Evolutionary conservation across 2,888 invertebrate species (phyloP), one percentile per base, ranked within the genome.

Genomic region (Drosophila prolongata): DNA sequence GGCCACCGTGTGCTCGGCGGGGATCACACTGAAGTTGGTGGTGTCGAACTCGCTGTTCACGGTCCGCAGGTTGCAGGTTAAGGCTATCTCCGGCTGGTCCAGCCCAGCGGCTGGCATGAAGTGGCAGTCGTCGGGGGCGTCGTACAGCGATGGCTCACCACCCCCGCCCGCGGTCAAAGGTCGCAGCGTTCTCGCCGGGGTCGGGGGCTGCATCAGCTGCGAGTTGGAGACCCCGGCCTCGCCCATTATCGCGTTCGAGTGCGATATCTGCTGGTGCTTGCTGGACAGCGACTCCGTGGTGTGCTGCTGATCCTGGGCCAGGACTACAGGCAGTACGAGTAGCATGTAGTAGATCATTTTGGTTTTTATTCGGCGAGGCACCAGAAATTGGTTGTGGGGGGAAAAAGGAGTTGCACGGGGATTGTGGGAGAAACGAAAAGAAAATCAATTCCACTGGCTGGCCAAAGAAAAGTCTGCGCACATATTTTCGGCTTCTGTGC

Each of bases 21-120:
- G 96, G 73, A 97, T 96, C 58, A 96, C 96, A 93, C 96, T 96
- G 90, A 97, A 97, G 93, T 97, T 97, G 38, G 97, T 97, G 76
- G 96, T 96, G 92, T 96, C 97, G 91, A 95, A 96, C 91, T 96
- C 97, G 93, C 96, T 96, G 93, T 97, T 96, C 90, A 97, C 96
- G 55, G 97, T 95, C 83, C 97, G 94, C 88, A 97, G 94, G 92
- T 96, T 95, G 93, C 97, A 96, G 72, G 95, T 95, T 76, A 96
- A 94, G 16, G 95, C 95, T 74, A 96, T 96, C 93, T 97, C 96
- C 90, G 96, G 95, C 52, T 88, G 86, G 24, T 90, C 89, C 38
- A 90, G 81, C 1, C 89, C 89, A 3, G 87, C 80, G 4, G 91
- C 91, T 37, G 91, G 90, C 83, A 91, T 77, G 35, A 91, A 92